phyloP scores from a whole-genome alignment of 2,888 invertebrate species.

The Morpho achilles region DNA sequence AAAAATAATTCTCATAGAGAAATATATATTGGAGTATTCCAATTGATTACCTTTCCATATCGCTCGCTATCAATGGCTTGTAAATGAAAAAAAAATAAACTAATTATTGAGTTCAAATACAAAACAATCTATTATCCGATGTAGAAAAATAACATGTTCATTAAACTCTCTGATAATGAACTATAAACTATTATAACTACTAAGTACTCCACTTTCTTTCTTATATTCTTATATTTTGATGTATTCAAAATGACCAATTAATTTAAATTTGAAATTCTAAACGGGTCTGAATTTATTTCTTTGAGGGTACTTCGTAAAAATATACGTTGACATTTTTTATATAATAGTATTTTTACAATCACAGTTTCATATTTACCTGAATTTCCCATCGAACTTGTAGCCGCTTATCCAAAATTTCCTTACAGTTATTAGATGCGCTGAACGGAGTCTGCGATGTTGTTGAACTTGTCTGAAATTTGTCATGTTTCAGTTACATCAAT shows the following conservation, averaged over 20 bases:
- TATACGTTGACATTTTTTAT: too few relatives aligned
- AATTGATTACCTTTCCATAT: conserved; percentile 51
- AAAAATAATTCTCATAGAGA: too few relatives aligned
- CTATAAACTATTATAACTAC: background rate
- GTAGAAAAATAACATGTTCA: conserved; percentile 20
- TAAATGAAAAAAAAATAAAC: conserved; percentile 26
- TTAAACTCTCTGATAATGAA: background rate
- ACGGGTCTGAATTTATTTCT: too few relatives aligned
- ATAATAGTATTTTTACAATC: background rate
- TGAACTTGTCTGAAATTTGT: conserved; percentile 85
- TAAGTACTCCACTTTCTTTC: too few relatives aligned
- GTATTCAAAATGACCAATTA: too few relatives aligned
- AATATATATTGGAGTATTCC: background rate
- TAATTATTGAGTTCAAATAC: conserved; percentile 18
- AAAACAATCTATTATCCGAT: background rate
- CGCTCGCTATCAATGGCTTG: conserved; percentile 37
- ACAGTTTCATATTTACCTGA: conserved; percentile 62
- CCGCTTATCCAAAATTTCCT: conserved; percentile 89
- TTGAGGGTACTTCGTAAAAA: too few relatives aligned
- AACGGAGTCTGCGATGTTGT: conserved; percentile 82
- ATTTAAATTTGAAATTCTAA: too few relatives aligned
- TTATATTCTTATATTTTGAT: too few relatives aligned
- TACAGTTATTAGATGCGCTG: conserved; percentile 84
- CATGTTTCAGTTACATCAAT: background rate
- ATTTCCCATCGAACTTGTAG: conserved; percentile 94